Base-by-base conservation (phyloP, 1,140 invertebrate species). In the Drosophila simulans region DNA sequence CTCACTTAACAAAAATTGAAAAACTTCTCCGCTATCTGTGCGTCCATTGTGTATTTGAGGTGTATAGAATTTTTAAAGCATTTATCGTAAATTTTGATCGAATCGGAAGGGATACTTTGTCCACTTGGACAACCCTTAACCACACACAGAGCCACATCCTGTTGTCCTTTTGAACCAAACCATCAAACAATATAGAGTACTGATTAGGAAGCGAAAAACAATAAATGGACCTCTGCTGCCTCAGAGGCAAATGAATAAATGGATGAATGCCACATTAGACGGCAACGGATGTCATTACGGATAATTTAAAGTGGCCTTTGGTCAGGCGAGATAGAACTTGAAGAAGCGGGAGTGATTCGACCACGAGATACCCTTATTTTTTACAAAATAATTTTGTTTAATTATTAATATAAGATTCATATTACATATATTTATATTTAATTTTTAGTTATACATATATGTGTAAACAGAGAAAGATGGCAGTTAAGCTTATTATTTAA, bases 21-120 rank as follows among this genome's bases (percentile, higher is more conserved):
- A 77, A 82, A 90, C 62, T 60, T 83, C 66, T 48, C 37, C 37
- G 52, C 53, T 53, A 53, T 68, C 64, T 45, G 2, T n/a, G 7
- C 15, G 12, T 46, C 54, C 42, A 75, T 75, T 75, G 80, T 81
- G 57, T 35, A 10, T 66, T 81, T 66, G 63, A 66, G 80, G 80
- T 86, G 82, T 79, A 74, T 86, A 88, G 68, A 80, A 80, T 86
- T 80, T 90, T 90, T 90, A 86, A 90, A 90, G 77, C 88, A 90
- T 90, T 88, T 86, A 90, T 90, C 88, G 88, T 91, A 90, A 86
- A 90, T 90, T 90, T 83, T 65, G 88, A 90, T 90, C 88, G 88
- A 77, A 68, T 53, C 73, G 64, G 66, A 70, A 69, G 64, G 66
- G 66, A 68, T 46, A 70, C 66, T 68, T 45, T 20, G 64, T 40